A percentile compares a stretch with the other conserved stretches of the same genome.
phyloP scores from a whole-genome alignment of 2,113 vertebrate genomes.

The Callopanchax toddi region DNA sequence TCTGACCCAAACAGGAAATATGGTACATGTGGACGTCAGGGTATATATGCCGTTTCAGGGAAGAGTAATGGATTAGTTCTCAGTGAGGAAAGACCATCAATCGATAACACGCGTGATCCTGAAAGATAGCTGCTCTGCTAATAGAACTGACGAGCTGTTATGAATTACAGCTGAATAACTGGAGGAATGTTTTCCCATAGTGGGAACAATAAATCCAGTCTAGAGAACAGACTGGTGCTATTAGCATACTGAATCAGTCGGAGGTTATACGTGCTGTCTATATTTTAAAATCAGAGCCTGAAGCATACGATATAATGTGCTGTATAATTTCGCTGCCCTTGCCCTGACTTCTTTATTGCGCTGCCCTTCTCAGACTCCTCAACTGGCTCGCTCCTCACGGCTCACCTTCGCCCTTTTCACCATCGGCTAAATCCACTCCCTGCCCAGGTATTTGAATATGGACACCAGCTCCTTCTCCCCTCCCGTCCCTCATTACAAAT shows the following conservation, averaged over 20 bases:
- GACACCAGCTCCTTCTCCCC: constrained; percentile 59
- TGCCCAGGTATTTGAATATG: constrained; percentile 67
- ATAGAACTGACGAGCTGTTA: constrained; percentile 54
- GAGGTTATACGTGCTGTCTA: constrained; percentile 48
- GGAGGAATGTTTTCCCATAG: constrained; percentile 47
- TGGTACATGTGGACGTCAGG: constrained; percentile 52
- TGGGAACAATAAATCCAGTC: constrained; percentile 53
- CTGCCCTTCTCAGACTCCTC: constrained; percentile 48
- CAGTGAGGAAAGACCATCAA: constrained; percentile 37
- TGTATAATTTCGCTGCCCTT: constrained; percentile 66
- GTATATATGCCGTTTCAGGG: constrained; percentile 47
- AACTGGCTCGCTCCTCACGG: constrained; percentile 52
- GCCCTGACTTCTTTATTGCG: constrained; percentile 50
- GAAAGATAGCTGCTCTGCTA: constrained; percentile 54
- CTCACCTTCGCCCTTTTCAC: constrained; percentile 46
- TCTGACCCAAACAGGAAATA: constrained; percentile 66
- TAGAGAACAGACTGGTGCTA: constrained; percentile 17
- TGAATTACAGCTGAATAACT: constrained; percentile 52
- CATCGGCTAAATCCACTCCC: constrained; percentile 41
- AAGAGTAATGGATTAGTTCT: constrained; percentile 44
- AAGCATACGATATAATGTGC: constrained; percentile 44
- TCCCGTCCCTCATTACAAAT: constrained; percentile 72
- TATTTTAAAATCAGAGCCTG: constrained; percentile 34
- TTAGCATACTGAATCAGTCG: constrained; percentile 47
- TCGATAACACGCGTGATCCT: constrained; percentile 49